Percentiles rank a stretch among this genome's conserved stretches.
These are phyloP conservation scores for Agrypnia vestita DNA, from an alignment of 1,140 invertebrate genomes.

Conservation along the genomic window DNA sequence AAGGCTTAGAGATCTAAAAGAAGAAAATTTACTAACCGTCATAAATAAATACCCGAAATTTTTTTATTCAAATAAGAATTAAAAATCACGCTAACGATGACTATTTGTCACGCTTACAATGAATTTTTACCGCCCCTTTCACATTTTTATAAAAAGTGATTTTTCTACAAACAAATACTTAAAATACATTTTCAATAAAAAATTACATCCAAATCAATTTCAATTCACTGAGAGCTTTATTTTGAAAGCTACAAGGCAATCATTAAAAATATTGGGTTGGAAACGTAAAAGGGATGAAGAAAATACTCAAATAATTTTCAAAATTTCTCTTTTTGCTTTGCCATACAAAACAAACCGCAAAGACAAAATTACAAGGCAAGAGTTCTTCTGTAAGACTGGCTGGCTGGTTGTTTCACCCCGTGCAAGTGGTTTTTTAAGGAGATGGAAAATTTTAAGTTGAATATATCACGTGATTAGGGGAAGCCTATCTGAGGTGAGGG, in stretches of 20 bases:
- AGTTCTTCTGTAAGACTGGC: constrained; percentile 1
- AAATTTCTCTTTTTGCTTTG: constrained; percentile 27
- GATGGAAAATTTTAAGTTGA: constrained; percentile 40
- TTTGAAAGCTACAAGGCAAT: constrained; percentile 30
- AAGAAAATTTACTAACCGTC: too few species aligned
- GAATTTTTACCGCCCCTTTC: too few species aligned
- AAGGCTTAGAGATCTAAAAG: too few species aligned
- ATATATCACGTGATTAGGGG: constrained; percentile 55
- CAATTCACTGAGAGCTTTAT: constrained; percentile 28
- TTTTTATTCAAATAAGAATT: too few species aligned
- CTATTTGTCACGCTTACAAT: too few species aligned
- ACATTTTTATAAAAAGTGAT: background rate
- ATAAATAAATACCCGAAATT: too few species aligned
- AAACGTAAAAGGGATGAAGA: constrained; percentile 44
- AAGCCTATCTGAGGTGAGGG: constrained; percentile 21
- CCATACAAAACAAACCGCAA: constrained; percentile 38
- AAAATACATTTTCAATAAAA: constrained; percentile 1
- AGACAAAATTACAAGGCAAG: constrained; percentile 54
- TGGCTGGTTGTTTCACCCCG: constrained; percentile 4
- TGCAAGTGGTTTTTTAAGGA: constrained; percentile 32
- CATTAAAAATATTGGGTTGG: constrained; percentile 39
- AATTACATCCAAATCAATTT: constrained; percentile 24
- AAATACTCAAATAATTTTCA: constrained; percentile 56
- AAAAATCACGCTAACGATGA: too few species aligned
- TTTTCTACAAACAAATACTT: background rate